Evolutionary conservation across 2,888 invertebrate genomes (phyloP).

Genomic region (Drosophila neutralis): DNA sequence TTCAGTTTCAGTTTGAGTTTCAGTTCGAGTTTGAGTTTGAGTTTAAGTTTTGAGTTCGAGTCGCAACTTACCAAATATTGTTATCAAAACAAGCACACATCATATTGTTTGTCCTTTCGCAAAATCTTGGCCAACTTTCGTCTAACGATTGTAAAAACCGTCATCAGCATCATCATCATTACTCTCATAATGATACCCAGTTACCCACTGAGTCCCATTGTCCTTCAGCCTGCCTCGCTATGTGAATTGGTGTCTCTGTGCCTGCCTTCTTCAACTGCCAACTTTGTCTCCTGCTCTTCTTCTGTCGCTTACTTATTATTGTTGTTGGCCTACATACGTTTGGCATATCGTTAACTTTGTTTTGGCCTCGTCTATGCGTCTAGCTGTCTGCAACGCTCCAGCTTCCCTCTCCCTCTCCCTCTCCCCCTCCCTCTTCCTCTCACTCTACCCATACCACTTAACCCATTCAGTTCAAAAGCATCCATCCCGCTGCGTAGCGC

Average conservation of each 20-base stretch:
- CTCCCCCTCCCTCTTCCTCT: neutral
- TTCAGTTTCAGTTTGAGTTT: slow-evolving; percentile 10
- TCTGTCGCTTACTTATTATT: slow-evolving; percentile 17
- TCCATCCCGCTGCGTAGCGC: slow-evolving; percentile 28
- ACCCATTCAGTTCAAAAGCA: slow-evolving; percentile 34
- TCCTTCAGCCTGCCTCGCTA: slow-evolving; percentile 4
- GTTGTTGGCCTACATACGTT: slow-evolving; percentile 53
- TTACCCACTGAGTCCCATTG: slow-evolving; percentile 26
- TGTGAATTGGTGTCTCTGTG: neutral
- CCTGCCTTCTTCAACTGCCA: slow-evolving; percentile 16
- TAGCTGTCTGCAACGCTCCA: slow-evolving; percentile 46
- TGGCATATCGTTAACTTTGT: slow-evolving; percentile 55
- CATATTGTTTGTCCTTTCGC: slow-evolving; percentile 38
- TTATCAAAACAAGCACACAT: slow-evolving; percentile 43
- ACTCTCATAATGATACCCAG: slow-evolving; percentile 27
- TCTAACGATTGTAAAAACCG: slow-evolving; percentile 14
- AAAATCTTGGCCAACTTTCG: slow-evolving; percentile 27
- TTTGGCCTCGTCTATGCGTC: slow-evolving; percentile 42
- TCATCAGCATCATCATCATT: slow-evolving; percentile 18
- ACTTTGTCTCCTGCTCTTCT: slow-evolving; percentile 10
- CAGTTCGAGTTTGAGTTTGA: slow-evolving; percentile 23
- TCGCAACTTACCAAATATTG: slow-evolving; percentile 37
- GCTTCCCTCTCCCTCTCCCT: neutral
- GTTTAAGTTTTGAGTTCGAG: slow-evolving; percentile 17
- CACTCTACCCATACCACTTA: slow-evolving; percentile 5